phyloP scores from a whole-genome alignment of 2,888 invertebrate genomes.

The Aporophyla lueneburgensis region DNA sequence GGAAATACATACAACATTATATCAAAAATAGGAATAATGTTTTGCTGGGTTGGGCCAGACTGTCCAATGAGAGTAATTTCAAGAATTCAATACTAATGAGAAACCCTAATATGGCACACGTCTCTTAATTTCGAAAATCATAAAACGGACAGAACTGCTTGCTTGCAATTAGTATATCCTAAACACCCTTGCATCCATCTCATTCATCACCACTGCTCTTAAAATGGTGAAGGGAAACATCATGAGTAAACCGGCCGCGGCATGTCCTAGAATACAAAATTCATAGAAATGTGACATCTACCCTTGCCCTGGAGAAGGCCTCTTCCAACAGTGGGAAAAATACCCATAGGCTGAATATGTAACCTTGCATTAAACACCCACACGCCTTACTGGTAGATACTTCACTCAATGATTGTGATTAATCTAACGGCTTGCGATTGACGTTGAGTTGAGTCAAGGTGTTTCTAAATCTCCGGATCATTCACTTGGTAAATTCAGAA shows the following conservation, averaged over 20 bases:
- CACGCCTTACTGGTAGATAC: neutral
- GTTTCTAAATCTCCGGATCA: neutral
- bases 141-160: neutral
- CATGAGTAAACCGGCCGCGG: too few species aligned
- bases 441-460: neutral
- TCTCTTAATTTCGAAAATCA: neutral
- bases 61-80: neutral
- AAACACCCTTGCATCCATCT: neutral
- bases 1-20: too few species aligned
- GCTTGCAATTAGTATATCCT: neutral
- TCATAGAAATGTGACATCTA: too few species aligned
- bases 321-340: too few species aligned
- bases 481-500: neutral
- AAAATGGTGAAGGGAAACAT: too few species aligned
- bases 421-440: neutral
- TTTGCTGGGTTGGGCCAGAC: too few species aligned
- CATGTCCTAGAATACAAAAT: too few species aligned
- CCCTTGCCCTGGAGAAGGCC: too few species aligned
- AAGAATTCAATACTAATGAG: neutral
- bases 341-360: too few species aligned
- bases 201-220: too few species aligned
- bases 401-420: neutral
- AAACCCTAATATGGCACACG: neutral
- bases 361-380: too few species aligned
- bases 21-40: too few species aligned